Evolutionary conservation across 2,888 invertebrate genomes (phyloP).

Genomic region (Tipula unca): DNA sequence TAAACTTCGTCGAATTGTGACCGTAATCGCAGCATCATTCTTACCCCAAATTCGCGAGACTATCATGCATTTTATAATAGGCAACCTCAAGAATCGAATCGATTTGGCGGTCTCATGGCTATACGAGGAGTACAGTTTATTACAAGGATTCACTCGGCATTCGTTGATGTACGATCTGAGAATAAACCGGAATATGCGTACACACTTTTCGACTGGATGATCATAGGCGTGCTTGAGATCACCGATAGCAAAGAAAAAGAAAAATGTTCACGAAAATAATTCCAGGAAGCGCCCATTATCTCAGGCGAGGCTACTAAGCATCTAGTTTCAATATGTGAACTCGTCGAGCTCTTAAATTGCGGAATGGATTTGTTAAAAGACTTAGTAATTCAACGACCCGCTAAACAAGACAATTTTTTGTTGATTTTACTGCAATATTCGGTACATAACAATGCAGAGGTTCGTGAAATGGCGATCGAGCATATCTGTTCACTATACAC

Average conservation of each 20-base stretch:
- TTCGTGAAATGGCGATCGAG: constrained; percentile 59
- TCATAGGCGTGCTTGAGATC: constrained; percentile 51
- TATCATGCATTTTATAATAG: constrained; percentile 71
- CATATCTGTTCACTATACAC: constrained; percentile 48
- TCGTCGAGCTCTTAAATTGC: constrained; percentile 59
- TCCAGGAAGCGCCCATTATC: constrained; percentile 81
- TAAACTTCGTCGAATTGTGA: constrained; percentile 63
- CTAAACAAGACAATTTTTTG: constrained; percentile 72
- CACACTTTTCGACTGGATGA: constrained; percentile 67
- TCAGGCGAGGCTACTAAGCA: constrained; percentile 82
- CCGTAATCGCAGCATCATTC: constrained; percentile 79
- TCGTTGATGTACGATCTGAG: constrained; percentile 46
- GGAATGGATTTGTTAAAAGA: constrained; percentile 81
- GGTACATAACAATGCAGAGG: constrained; percentile 52
- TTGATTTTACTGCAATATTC: constrained; percentile 54
- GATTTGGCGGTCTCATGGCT: constrained; percentile 90
- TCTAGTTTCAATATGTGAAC: constrained; percentile 66
- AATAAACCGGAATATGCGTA: constrained; percentile 71
- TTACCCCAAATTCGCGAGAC: constrained; percentile 67
- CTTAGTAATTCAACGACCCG: constrained; percentile 73
- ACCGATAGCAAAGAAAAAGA: constrained; percentile 45
- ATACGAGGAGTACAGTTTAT: constrained; percentile 88
- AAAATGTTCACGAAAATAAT: constrained; percentile 56
- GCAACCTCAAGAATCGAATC: constrained; percentile 75
- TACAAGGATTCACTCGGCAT: constrained; percentile 54